phyloP scores from a whole-genome alignment of 2,113 vertebrate species.

The Puma concolor region DNA sequence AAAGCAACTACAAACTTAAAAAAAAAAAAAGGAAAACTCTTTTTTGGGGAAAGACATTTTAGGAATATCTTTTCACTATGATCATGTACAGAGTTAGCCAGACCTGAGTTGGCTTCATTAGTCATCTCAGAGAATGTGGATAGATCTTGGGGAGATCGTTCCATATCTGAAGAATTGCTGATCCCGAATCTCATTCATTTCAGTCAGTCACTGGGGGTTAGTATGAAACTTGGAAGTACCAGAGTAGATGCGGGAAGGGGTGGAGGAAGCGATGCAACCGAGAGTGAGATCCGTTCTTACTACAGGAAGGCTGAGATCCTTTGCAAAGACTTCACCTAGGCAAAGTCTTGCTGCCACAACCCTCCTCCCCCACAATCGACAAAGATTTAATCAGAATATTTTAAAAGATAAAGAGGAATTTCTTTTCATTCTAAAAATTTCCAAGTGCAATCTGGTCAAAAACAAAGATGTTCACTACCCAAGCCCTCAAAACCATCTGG shows the following conservation, averaged over 20 bases:
- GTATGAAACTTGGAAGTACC: not conserved
- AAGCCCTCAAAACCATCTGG: constrained; percentile 54
- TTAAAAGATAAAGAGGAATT: constrained; percentile 35
- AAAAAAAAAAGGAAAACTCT: not conserved
- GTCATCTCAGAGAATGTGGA: constrained; percentile 20
- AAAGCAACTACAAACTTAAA: not conserved
- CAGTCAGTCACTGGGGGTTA: not conserved
- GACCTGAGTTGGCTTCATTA: not conserved
- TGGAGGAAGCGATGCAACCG: not conserved
- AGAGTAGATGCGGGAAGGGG: not conserved
- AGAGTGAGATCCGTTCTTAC: not conserved
- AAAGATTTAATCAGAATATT: constrained; percentile 48
- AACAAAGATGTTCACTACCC: constrained; percentile 28
- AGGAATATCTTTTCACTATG: constrained; percentile 4
- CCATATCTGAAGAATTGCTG: constrained; percentile 34
- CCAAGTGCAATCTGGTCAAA: not conserved
- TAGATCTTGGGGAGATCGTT: constrained; percentile 19
- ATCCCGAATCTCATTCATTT: not conserved
- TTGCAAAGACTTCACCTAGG: not conserved
- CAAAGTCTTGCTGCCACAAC: not conserved
- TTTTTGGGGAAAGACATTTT: not conserved
- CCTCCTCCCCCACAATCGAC: not conserved
- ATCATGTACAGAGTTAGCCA: not conserved
- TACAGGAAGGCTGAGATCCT: not conserved
- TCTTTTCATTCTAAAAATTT: constrained; percentile 61